Evolutionary conservation across 1,140 invertebrate genomes (phyloP).

Genomic region (Drosophila kohkoa): DNA sequence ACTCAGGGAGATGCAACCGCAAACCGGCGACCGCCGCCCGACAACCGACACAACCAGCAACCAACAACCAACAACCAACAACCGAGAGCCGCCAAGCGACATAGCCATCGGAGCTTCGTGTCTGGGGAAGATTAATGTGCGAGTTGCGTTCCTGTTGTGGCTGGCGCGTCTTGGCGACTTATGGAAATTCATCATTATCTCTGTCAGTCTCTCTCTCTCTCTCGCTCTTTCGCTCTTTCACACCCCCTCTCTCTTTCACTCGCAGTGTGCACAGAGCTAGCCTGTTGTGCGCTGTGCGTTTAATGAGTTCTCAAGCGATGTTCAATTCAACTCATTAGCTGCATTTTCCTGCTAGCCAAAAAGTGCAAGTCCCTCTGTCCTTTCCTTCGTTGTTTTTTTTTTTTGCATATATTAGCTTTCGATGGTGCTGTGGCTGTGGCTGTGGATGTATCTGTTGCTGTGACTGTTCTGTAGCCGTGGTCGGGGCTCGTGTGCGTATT

Average conservation of each 20-base stretch:
- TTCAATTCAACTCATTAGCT: constrained; percentile 81
- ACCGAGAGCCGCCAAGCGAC: constrained; percentile 30
- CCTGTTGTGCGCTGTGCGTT: constrained; percentile 49
- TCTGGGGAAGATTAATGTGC: constrained; percentile 80
- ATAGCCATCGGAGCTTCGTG: constrained; percentile 45
- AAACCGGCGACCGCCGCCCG: no score
- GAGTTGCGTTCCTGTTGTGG: constrained; percentile 69
- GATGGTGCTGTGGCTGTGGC: neutral
- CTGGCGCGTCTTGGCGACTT: constrained; percentile 71
- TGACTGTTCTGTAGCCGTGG: constrained; percentile 16
- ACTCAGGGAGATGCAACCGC: constrained; percentile 26
- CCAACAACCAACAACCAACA: constrained; percentile 9
- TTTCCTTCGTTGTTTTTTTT: constrained; percentile 26
- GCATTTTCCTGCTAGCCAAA: constrained; percentile 76
- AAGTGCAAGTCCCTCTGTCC: constrained; percentile 64
- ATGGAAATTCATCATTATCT: constrained; percentile 84
- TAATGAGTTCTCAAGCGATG: constrained; percentile 82
- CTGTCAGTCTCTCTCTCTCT: constrained; percentile 3
- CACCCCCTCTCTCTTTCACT: neutral
- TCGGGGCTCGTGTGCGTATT: constrained; percentile 72
- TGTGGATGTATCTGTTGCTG: constrained; percentile 11
- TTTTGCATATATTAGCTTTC: constrained; percentile 46
- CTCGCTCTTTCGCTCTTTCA: neutral
- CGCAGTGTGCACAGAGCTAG: constrained; percentile 6
- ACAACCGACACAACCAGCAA: neutral